Evolutionary conservation across 2,888 invertebrate species (phyloP), one percentile per base, ranked within the genome.

Genomic region (Malachius bipustulatus): DNA sequence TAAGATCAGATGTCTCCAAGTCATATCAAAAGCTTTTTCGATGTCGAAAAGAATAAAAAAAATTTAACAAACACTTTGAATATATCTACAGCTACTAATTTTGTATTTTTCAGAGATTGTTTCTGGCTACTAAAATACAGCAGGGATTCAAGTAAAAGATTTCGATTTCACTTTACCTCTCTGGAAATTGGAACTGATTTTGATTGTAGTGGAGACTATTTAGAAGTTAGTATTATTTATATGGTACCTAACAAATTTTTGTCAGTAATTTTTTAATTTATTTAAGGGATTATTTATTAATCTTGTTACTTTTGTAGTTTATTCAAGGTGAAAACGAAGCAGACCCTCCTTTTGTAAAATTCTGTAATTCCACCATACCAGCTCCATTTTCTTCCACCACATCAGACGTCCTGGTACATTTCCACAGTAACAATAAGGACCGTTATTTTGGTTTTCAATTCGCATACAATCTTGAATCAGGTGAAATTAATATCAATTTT

Each of bases 401-500:
- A 13, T 68, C 75, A 16, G 68, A 70, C 37, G 71, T 76, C 3
- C 50, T 67, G 3, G 60, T 88, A 30, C 71, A 81, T 54, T 91
- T 93, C 56, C 89, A 90, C 59, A 83, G 90, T 0, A 89, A 93
- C 54, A 59, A 0, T 82, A 89, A 54, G 16, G 62, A 66, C 8
- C 66, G 66, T 27, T 87, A 85, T 50, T 63, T 67, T 13, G 91
- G 93, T n/a, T 94, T 93, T 54, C 85, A 88, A 60, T 72, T 93
- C 41, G 73, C 82, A 14, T 93, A 78, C 55, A 67, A 77, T 0
- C 67, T 74, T 3, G 64, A 77, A 8, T 75, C 77, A 58, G 77
- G 82, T 74, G 59, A 49, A 32, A 10, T 27, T 19, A 19, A 6
- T 19, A n/a, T n/a, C n/a, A n/a, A n/a, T n/a, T n/a, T n/a, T n/a